These are phyloP conservation scores for Micrasema minimum DNA, from an alignment of 1,140 invertebrate genomes.

Conservation along the genomic window DNA sequence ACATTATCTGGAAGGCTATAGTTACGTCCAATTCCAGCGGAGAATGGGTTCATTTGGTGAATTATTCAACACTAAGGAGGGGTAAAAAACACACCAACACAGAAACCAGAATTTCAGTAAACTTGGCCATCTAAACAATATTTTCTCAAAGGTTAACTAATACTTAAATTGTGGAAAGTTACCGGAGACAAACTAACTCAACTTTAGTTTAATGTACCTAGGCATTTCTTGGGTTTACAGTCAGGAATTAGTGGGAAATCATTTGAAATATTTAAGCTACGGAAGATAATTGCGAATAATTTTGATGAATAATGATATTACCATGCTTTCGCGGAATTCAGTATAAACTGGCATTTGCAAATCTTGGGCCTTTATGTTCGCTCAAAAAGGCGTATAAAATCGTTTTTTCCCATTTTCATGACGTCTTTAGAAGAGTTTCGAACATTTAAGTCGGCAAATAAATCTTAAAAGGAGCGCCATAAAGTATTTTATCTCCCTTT, in stretches of 20 bases:
- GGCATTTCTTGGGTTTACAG: not conserved
- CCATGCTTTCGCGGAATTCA: not conserved
- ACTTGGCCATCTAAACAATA: too few relatives aligned
- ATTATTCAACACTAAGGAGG: constrained; percentile 2
- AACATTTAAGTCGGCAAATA: constrained; percentile 50
- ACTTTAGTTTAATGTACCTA: not conserved
- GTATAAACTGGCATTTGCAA: constrained; percentile 29
- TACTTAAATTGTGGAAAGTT: too few relatives aligned
- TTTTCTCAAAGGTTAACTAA: too few relatives aligned
- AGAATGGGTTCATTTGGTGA: constrained; percentile 6
- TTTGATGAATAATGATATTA: constrained; percentile 17
- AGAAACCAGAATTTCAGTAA: too few relatives aligned
- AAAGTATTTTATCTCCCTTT: constrained; percentile 52
- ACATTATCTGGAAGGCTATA: constrained; percentile 23
- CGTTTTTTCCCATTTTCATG: constrained; percentile 37
- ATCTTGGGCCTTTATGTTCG: constrained; percentile 25
- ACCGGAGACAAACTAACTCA: too few relatives aligned
- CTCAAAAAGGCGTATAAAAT: constrained; percentile 40
- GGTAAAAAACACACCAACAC: not conserved
- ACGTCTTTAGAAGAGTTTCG: constrained; percentile 38
- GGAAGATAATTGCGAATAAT: constrained; percentile 28
- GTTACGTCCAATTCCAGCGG: constrained; percentile 9
- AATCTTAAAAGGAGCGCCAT: constrained; percentile 52
- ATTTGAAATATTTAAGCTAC: constrained; percentile 18
- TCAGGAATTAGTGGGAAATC: constrained; percentile 17